phyloP scores from a whole-genome alignment of 2,888 invertebrate genomes.

The Lithophane ornitopus region DNA sequence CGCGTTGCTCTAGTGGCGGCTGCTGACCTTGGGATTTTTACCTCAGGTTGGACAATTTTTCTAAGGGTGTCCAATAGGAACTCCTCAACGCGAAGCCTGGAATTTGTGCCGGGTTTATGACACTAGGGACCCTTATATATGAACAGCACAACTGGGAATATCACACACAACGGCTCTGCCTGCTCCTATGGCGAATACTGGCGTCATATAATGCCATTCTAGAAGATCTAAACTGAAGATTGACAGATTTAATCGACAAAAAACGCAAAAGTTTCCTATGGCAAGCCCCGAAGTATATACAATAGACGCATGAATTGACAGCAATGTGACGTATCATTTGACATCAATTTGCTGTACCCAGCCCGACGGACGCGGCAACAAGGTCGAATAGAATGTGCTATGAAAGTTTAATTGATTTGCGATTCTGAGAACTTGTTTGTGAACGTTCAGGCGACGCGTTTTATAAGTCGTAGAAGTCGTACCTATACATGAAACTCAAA shows the following conservation, averaged over 20 bases:
- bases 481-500: background rate
- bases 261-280: background rate
- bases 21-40: background rate
- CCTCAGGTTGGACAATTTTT: background rate
- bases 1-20: background rate
- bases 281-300: background rate
- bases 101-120: background rate
- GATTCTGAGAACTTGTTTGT: constrained; percentile 21
- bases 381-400: constrained; percentile 35
- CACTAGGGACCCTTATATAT: background rate
- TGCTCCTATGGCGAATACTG: background rate
- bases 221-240: background rate
- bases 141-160: background rate
- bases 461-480: background rate
- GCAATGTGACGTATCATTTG: constrained; percentile 59
- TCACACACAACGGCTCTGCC: background rate
- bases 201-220: background rate
- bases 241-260: background rate
- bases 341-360: constrained; percentile 54
- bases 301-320: constrained; percentile 58
- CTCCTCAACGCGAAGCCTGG: too few relatives aligned
- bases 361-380: constrained; percentile 34
- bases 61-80: background rate
- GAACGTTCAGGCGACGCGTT: constrained; percentile 1
- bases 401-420: constrained; percentile 40